phyloP scores from a whole-genome alignment of 2,888 invertebrate species.

The Rapana venosa region DNA sequence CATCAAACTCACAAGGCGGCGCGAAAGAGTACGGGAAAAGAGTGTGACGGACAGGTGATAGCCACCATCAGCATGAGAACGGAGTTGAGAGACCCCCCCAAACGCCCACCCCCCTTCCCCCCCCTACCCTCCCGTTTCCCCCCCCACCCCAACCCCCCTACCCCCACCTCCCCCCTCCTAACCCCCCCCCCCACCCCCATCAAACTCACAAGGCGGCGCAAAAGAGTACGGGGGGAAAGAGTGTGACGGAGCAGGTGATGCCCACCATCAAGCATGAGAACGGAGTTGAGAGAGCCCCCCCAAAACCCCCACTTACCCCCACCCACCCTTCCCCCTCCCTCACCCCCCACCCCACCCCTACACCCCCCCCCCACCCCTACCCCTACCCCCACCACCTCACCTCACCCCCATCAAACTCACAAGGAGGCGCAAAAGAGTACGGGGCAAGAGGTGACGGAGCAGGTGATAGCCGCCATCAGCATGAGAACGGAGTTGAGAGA shows the following conservation, averaged over 20 bases:
- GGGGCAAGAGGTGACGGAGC: slow-evolving; percentile 55
- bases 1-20: slow-evolving; percentile 38
- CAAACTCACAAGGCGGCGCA: slow-evolving; percentile 40
- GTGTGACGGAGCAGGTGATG: slow-evolving; percentile 55
- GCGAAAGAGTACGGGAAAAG: slow-evolving; percentile 50
- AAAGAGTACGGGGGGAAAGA: slow-evolving; percentile 51
- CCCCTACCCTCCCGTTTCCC: too few relatives aligned
- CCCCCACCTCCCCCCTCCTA: too few relatives aligned
- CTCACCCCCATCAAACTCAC: slow-evolving; percentile 25
- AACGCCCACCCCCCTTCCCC: too few relatives aligned
- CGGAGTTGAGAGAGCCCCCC: slow-evolving; percentile 48
- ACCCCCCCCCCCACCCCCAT: too few relatives aligned
- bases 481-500: slow-evolving; percentile 53
- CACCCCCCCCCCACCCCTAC: too few relatives aligned
- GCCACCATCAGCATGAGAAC: slow-evolving; percentile 58
- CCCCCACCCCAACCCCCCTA: too few relatives aligned
- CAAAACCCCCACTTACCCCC: too few relatives aligned
- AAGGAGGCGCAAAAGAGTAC: slow-evolving; percentile 43
- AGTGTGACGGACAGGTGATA: slow-evolving; percentile 55
- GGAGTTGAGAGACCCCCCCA: slow-evolving; percentile 48
- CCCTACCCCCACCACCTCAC: too few relatives aligned
- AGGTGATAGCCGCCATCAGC: slow-evolving; percentile 58
- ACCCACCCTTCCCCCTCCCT: too few relatives aligned
- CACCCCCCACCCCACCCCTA: too few relatives aligned
- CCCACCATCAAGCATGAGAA: slow-evolving; percentile 58